phyloP scores from a whole-genome alignment of 2,797 vertebrate species.

The Lindbergichthys nudifrons region DNA sequence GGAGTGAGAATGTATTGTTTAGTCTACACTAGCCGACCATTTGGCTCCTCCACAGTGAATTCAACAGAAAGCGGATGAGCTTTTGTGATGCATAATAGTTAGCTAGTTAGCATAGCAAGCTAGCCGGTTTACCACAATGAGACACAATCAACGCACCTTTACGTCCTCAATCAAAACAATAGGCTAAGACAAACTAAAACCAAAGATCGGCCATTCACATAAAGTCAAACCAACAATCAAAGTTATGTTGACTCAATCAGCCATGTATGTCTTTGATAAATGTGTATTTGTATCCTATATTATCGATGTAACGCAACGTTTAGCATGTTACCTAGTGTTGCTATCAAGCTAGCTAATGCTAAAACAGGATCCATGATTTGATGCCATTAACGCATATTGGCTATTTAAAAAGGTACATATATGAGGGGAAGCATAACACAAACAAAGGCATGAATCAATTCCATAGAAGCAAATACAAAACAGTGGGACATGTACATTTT shows the following conservation, averaged over 20 bases:
- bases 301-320: constrained; percentile 27
- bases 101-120: constrained; percentile 75
- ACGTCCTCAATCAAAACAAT: constrained; percentile 59
- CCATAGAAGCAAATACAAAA: neutral
- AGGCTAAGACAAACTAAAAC: neutral
- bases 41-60: constrained; percentile 65
- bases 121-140: constrained; percentile 67
- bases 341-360: constrained; percentile 65
- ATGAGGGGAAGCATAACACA: accelerated
- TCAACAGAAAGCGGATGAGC: constrained; percentile 68
- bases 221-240: accelerated
- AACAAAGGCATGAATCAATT: accelerated
- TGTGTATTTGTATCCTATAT: neutral
- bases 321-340: constrained; percentile 52
- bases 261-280: accelerated
- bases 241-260: accelerated
- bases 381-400: neutral
- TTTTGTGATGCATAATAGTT: constrained; percentile 83
- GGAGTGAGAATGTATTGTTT: constrained; percentile 62
- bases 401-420: neutral
- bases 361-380: constrained; percentile 37
- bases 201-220: accelerated
- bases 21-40: constrained; percentile 71
- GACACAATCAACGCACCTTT: constrained; percentile 68
- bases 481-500: accelerated